These are phyloP conservation scores for Anarhynchus alexandrinus DNA, from an alignment of 2,113 vertebrate species.

Conservation along the genomic window DNA sequence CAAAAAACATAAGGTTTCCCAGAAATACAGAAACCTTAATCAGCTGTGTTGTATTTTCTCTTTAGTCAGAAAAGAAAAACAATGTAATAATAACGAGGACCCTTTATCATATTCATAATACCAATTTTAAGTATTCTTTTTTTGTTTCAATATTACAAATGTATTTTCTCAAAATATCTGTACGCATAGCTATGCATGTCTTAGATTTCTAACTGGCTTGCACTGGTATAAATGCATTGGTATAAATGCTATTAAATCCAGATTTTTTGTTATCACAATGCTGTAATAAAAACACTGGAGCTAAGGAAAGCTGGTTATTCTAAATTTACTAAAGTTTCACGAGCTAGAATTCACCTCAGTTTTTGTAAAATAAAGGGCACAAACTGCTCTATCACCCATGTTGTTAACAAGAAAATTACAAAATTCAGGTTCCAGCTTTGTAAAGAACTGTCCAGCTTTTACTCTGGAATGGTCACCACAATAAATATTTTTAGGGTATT, in stretches of 20 bases:
- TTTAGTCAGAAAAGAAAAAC: neutral
- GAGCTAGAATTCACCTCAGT: neutral
- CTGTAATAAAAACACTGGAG: neutral
- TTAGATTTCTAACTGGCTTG: neutral
- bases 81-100: neutral
- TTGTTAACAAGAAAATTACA: neutral
- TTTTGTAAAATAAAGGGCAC: neutral
- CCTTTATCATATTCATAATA: neutral
- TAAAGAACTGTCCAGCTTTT: neutral
- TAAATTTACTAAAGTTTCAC: neutral
- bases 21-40: neutral
- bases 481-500: neutral
- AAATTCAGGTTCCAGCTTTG: neutral
- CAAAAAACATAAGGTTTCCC: neutral
- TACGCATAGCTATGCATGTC: neutral
- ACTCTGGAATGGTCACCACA: neutral
- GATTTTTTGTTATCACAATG: neutral
- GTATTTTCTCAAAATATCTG: neutral
- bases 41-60: neutral
- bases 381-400: neutral
- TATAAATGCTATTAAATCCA: neutral
- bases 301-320: neutral
- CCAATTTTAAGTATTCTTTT: neutral
- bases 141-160: neutral
- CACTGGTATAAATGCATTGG: neutral